Evolutionary conservation across 2,888 invertebrate genomes (phyloP), one percentile per base, ranked within the genome.

Genomic region (Ophonus ardosiacus): DNA sequence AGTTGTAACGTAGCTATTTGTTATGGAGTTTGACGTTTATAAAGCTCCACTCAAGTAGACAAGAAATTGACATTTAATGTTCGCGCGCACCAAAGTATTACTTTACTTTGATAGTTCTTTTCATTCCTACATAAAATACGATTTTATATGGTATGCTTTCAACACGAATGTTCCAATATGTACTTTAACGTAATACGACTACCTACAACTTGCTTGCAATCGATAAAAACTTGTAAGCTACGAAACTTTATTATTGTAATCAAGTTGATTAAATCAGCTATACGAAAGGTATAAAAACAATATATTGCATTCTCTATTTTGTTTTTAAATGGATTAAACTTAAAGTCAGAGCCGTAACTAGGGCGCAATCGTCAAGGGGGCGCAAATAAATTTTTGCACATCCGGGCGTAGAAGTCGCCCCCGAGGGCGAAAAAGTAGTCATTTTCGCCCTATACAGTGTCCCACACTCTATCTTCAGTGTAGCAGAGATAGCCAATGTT

Each of bases 11-110:
- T 56, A 57, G 56, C 78, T 78, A 78, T 78, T 78, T 78, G 59
- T 78, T 78, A 57, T 38, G 18, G 71, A 57, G 78, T 57, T 78
- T 78, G 78, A 78, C 78, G 56, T 78, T 78, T 78, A 56, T 78
- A 74, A 74, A 74, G 71, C 71, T 74, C 71, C 15, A 74, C 51
- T 74, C 18, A 74, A 74, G 71, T 43, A 74, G 71, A 74, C 71
- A 74, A 18, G 71, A 74, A 74, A 74, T 74, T 74, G 71, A 74
- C 71, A 51, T 74, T 74, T 74, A 74, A 74, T 74, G 71, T 43
- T 43, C 71, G 71, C 71, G 43, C 43, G 8, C 43, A 13, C 31
- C 43, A 8, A 18, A 24, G 71, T 13, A 74, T 74, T 74, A 74
- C 43, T 43, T 74, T 74, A 43, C 43, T 74, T 74, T 74, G 15